These are phyloP conservation scores for Chromis chromis DNA, from an alignment of 2,797 vertebrate genomes.

Conservation along the genomic window DNA sequence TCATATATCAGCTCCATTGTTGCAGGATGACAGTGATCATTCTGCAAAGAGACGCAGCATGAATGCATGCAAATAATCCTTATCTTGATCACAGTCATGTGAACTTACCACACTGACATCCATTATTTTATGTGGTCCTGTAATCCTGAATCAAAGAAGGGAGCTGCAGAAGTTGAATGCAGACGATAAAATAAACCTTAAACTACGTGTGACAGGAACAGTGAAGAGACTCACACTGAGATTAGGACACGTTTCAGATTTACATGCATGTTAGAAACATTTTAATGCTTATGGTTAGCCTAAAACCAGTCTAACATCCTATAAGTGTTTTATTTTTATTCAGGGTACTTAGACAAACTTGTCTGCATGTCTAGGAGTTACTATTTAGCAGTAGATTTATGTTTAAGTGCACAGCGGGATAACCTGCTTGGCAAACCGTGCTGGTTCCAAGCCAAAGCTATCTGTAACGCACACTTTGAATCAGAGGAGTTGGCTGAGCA, in stretches of 20 bases:
- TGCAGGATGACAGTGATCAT: conserved; percentile 84
- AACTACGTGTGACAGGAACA: conserved; percentile 18
- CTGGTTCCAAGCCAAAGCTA: conserved; percentile 74
- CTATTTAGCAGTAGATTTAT: conserved; percentile 80
- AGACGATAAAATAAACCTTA: conserved; percentile 21
- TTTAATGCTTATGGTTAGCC: conserved; percentile 32
- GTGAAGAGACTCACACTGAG: conserved; percentile 41
- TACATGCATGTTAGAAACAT: conserved; percentile 47
- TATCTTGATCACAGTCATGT: conserved; percentile 71
- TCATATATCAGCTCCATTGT: conserved; percentile 87
- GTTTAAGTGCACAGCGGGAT: conserved; percentile 77
- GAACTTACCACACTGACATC: conserved; percentile 69
- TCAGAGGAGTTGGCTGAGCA: conserved; percentile 53
- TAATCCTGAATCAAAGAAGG: conserved; percentile 17
- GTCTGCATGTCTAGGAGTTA: conserved; percentile 58
- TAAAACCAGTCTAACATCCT: conserved; percentile 42
- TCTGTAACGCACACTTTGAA: conserved; percentile 67
- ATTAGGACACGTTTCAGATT: conserved; percentile 43
- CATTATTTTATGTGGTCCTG: conserved; percentile 44
- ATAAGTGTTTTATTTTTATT: conserved; percentile 57
- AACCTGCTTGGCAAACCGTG: conserved; percentile 76
- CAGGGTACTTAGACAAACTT: conserved; percentile 56
- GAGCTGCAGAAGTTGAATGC: conserved; percentile 9
- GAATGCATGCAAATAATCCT: conserved; percentile 76
- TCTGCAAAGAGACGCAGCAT: conserved; percentile 77